Conservation (phyloP, 2,113 vertebrate genomes). For the Steatornis caripensis region DNA sequence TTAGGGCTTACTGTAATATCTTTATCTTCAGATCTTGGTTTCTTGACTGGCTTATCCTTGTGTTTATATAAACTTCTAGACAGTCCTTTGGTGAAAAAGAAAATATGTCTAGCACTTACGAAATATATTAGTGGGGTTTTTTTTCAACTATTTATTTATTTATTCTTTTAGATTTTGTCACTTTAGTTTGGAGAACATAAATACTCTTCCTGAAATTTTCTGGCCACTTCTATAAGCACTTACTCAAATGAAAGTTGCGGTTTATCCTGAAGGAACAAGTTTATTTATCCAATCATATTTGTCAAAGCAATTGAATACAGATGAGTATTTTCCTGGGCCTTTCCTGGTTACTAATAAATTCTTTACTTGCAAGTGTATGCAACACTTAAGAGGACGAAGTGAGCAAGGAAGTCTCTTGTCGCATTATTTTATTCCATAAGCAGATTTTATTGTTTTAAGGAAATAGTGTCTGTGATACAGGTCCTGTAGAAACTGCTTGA, state of each 20-base stretch:
- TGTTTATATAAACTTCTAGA: not conserved
- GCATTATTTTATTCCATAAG: not conserved
- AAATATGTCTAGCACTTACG: not conserved
- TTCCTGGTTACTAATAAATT: not conserved
- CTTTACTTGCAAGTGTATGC: not conserved
- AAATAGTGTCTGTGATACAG: not conserved
- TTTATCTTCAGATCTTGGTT: not conserved
- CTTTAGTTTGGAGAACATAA: not conserved
- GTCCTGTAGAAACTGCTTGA: not conserved
- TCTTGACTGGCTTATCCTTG: not conserved
- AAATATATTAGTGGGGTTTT: rapidly evolving
- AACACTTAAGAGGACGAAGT: not conserved
- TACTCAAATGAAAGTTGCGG: not conserved
- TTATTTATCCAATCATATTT: not conserved
- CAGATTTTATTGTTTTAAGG: not conserved
- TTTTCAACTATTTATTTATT: not conserved
- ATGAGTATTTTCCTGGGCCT: not conserved
- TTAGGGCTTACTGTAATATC: not conserved
- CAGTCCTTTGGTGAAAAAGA: not conserved
- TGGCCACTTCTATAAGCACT: not conserved
- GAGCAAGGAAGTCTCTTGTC: not conserved
- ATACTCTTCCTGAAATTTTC: not conserved
- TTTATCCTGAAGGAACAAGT: not conserved
- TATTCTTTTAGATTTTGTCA: not conserved
- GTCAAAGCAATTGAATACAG: not conserved